Evolutionary conservation across 2,888 invertebrate genomes (phyloP).

Genomic region (Dryocosmus kuriphilus): DNA sequence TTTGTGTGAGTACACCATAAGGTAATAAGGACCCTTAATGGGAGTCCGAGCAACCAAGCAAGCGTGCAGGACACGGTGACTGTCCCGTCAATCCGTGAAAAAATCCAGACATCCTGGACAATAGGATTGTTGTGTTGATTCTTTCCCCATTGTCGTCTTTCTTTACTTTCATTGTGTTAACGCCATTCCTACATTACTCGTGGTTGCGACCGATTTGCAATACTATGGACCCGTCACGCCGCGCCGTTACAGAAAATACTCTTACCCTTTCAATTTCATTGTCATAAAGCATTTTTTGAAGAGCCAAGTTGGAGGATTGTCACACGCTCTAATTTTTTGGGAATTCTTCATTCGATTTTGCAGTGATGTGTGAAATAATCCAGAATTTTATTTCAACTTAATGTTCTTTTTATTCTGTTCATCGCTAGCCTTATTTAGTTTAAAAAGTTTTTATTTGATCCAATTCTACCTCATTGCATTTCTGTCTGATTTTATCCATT

Average conservation of each 20-base stretch:
- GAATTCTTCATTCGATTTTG: not conserved
- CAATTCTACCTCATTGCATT: too few relatives aligned
- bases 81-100: conserved; percentile 27
- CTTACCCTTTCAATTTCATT: not conserved
- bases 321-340: not conserved
- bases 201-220: not conserved
- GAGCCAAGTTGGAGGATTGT: not conserved
- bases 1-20: conserved; percentile 67
- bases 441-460: too few relatives aligned
- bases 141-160: not conserved
- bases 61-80: not conserved
- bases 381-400: too few relatives aligned
- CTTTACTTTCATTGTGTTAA: not conserved
- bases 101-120: not conserved
- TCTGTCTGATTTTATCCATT: too few relatives aligned
- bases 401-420: too few relatives aligned
- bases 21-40: conserved; percentile 17
- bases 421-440: too few relatives aligned
- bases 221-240: not conserved
- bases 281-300: not conserved
- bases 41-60: not conserved
- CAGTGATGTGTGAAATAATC: too few relatives aligned
- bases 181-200: conserved; percentile 1
- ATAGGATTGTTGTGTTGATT: conserved; percentile 18
- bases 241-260: not conserved